Conservation (phyloP, 2,113 vertebrate genomes). For the Rana temporaria region DNA sequence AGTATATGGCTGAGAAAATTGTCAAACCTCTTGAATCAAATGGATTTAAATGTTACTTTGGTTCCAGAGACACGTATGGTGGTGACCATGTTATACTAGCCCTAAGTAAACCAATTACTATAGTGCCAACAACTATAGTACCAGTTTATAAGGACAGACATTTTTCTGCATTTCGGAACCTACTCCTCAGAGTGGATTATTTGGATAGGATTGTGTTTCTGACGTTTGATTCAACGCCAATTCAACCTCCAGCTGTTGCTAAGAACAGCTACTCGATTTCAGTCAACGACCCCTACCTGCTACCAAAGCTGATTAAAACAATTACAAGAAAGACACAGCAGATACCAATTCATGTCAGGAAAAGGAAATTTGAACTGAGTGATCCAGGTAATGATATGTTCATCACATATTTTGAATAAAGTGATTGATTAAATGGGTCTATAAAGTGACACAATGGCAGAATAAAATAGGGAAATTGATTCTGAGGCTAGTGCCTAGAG, state of each 20-base stretch:
- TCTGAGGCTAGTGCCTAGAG: no score
- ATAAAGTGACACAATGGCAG: no score
- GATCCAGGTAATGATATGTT: background rate
- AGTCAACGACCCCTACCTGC: background rate
- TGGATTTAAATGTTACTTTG: constrained; percentile 34
- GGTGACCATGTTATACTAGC: constrained; percentile 22
- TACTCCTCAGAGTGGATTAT: constrained; percentile 17
- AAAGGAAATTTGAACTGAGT: background rate
- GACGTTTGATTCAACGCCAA: constrained; percentile 34
- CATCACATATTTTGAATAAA: no score
- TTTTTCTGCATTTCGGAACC: background rate
- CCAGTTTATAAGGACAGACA: constrained; percentile 28
- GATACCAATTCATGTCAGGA: constrained; percentile 2
- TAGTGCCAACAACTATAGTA: constrained; percentile 46
- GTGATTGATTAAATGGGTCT: no score
- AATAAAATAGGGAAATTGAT: no score
- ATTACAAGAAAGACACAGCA: background rate
- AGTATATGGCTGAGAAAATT: constrained; percentile 26
- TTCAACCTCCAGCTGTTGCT: background rate
- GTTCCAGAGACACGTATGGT: constrained; percentile 49
- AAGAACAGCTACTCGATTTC: constrained; percentile 35
- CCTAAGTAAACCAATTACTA: constrained; percentile 45
- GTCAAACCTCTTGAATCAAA: constrained; percentile 37
- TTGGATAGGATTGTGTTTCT: constrained; percentile 41
- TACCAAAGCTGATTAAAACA: constrained; percentile 39